Base-by-base conservation (phyloP, 2,888 invertebrate genomes). In the Gryllus longicercus region DNA sequence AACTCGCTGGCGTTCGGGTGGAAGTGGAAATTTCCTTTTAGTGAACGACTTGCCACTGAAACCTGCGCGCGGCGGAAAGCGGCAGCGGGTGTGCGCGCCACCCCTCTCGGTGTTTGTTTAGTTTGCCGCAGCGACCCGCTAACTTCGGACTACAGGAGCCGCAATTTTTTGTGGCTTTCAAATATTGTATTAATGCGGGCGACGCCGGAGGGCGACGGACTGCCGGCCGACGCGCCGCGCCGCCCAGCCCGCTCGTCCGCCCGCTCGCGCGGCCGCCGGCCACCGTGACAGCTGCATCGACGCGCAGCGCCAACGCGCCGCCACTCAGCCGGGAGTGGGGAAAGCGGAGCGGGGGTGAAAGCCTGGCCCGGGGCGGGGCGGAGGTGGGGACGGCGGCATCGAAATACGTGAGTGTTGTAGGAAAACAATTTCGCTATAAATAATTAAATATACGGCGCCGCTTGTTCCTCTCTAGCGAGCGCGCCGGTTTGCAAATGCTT, bases 401-500 rank as follows among this genome's bases (percentile, higher is more conserved):
- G 14, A 11, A n/a, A n/a, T 18, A 63, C 63, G 16, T n/a, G 63
- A 63, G n/a, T 63, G n/a, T n/a, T 14, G n/a, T 14, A n/a, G 63
- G 63, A 63, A n/a, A 63, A 63, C 63, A 18, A 63, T 63, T 63
- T 63, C 63, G 14, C 63, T 63, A 63, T 63, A 63, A 63, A n/a
- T 63, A 63, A 63, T 63, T 63, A 63, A 63, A 63, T 63, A 63
- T 63, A 63, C 63, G 63, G n/a, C 14, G 38, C 14, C 63, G 63
- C 63, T 63, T 63, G 63, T 63, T 63, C 63, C 63, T 63, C 63
- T 63, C 63, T 14, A 63, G 63, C 63, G 63, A 63, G 63, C 14
- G 63, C 63, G 63, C 63, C n/a, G 63, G 63, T 18, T 63, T 63
- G n/a, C 63, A 63, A 63, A 63, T 63, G 63, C 63, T 63, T 63